Evolutionary conservation across 2,797 vertebrate species (phyloP).

Genomic region (Benthosema pterotum): DNA sequence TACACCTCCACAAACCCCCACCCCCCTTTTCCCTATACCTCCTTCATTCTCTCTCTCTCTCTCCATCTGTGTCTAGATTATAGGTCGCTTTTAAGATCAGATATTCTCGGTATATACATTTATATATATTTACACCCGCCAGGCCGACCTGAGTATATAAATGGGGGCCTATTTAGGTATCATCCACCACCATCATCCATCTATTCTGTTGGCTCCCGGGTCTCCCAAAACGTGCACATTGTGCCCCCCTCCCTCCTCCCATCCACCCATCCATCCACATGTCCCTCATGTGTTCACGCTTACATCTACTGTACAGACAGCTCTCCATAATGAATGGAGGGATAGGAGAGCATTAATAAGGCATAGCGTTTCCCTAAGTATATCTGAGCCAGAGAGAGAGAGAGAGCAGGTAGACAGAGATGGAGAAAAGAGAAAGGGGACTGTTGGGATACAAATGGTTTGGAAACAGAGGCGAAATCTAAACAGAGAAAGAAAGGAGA

Average conservation of each 20-base stretch:
- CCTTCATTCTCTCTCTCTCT: conserved; percentile 51
- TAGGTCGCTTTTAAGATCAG: no score
- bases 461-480: conserved; percentile 7
- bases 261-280: conserved; percentile 8
- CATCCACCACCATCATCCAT: no score
- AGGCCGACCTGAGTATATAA: neutral
- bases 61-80: conserved; percentile 36
- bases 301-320: conserved; percentile 55
- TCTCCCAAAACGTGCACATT: no score
- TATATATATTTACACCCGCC: conserved; percentile 25
- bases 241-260: neutral
- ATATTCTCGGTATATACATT: conserved; percentile 43
- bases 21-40: conserved; percentile 66
- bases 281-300: conserved; percentile 21
- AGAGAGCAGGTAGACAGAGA: conserved; percentile 15
- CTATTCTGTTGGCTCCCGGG: no score
- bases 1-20: conserved; percentile 58
- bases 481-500: conserved; percentile 29
- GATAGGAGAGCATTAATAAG: conserved; percentile 67
- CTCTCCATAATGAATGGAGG: conserved; percentile 66
- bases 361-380: conserved; percentile 66
- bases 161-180: no score
- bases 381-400: conserved; percentile 39
- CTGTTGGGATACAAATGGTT: conserved; percentile 26
- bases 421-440: conserved; percentile 24